These are phyloP conservation scores for mouse (Mus musculus) DNA, from an alignment of 2,113 vertebrate genomes.

Conservation along the genomic window DNA sequence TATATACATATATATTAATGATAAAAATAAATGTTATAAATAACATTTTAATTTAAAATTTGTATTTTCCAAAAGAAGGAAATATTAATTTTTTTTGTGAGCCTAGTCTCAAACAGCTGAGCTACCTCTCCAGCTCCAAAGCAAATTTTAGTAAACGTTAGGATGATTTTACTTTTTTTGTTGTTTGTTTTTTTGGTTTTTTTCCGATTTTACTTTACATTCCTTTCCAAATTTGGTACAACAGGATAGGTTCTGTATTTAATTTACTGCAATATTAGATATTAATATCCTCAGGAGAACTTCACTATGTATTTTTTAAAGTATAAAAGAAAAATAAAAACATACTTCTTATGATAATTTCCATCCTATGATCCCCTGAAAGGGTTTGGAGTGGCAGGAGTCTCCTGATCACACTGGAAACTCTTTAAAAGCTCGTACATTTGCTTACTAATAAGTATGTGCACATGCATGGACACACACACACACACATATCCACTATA, in stretches of 20 bases:
- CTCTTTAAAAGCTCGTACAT: neutral
- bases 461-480: neutral
- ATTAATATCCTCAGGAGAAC: neutral
- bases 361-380: neutral
- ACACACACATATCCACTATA: neutral
- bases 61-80: conserved; percentile 34
- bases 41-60: conserved; percentile 34
- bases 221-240: conserved; percentile 34
- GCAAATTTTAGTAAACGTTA: conserved; percentile 1
- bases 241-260: neutral
- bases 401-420: neutral
- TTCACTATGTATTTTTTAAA: neutral
- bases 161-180: neutral
- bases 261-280: neutral
- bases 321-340: neutral
- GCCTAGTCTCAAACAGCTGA: neutral
- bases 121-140: neutral
- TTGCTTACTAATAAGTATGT: neutral
- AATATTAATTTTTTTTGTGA: neutral
- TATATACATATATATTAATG: neutral
- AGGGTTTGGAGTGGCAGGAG: neutral
- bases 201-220: neutral
- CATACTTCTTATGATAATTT: neutral
- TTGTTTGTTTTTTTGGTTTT: no score
- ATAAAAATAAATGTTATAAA: neutral